These are phyloP conservation scores for Cinara cedri DNA, from an alignment of 2,888 invertebrate species.

Conservation along the genomic window DNA sequence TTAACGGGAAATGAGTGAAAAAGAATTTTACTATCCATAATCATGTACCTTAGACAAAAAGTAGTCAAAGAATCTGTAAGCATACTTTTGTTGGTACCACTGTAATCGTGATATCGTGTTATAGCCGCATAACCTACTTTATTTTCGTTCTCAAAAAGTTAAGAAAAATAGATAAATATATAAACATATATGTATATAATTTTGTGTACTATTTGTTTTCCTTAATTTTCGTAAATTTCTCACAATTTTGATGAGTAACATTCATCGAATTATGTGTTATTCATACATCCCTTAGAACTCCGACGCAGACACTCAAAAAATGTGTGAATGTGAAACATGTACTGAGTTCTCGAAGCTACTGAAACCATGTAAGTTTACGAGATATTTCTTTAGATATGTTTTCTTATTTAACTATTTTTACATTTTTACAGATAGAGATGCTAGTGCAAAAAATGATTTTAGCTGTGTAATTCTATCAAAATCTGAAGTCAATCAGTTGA, in stretches of 20 bases:
- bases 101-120: conserved; percentile 50
- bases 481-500: conserved; percentile 48
- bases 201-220: conserved; percentile 55
- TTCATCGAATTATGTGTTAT: conserved; percentile 41
- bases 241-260: conserved; percentile 32
- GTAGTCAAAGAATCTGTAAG: conserved; percentile 14
- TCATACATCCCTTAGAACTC: conserved; percentile 28
- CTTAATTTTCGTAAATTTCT: conserved; percentile 41
- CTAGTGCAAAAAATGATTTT: conserved; percentile 34
- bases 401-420: not conserved
- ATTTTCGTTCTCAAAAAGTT: conserved; percentile 50
- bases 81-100: conserved; percentile 37
- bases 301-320: conserved; percentile 31
- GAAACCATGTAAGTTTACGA: conserved; percentile 74
- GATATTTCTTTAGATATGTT: not conserved
- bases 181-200: conserved; percentile 34
- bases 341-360: conserved; percentile 91
- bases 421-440: conserved; percentile 38
- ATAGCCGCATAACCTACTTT: conserved; percentile 57
- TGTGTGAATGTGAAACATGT: conserved; percentile 81
- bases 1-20: too few relatives aligned
- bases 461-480: conserved; percentile 41
- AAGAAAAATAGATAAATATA: conserved; percentile 55
- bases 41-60: too few relatives aligned
- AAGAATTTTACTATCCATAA: too few relatives aligned